A percentile compares a stretch with the other conserved stretches of the same genome.
Conservation (phyloP, 2,888 invertebrate genomes). For the Iselma pallidipennis region DNA sequence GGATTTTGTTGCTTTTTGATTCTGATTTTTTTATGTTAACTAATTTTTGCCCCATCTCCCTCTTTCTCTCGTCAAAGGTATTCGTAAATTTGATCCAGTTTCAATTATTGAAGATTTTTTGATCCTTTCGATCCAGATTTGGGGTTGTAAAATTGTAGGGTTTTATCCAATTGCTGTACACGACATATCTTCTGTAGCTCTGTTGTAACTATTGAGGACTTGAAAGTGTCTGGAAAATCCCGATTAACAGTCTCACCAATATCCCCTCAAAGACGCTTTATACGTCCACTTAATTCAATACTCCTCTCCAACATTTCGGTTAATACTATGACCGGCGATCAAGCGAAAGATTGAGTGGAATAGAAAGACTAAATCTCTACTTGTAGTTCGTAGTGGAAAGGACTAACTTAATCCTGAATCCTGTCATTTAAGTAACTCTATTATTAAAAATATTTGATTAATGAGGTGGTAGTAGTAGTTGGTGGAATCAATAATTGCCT, state of each 20-base stretch:
- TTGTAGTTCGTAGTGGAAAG: too few species aligned
- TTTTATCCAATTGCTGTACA: too few species aligned
- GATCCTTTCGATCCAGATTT: too few species aligned
- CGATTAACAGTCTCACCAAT: slow-evolving; percentile 29
- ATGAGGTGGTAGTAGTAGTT: slow-evolving; percentile 2
- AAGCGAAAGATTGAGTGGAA: not conserved
- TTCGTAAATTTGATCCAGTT: too few species aligned
- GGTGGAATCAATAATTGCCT: not conserved
- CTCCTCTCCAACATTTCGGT: slow-evolving; percentile 6
- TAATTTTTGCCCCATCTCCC: too few species aligned
- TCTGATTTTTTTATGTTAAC: too few species aligned
- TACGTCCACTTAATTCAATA: slow-evolving; percentile 33
- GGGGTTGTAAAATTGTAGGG: too few species aligned
- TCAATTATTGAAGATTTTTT: too few species aligned
- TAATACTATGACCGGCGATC: slow-evolving; percentile 11
- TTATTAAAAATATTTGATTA: slow-evolving; percentile 18
- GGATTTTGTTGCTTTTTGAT: not conserved
- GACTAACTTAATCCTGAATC: slow-evolving; percentile 28
- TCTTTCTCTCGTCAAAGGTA: too few species aligned
- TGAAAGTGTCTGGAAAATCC: slow-evolving; percentile 33
- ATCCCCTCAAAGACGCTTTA: slow-evolving; percentile 17
- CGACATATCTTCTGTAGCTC: too few species aligned
- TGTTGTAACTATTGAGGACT: not conserved
- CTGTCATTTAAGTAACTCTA: slow-evolving; percentile 32
- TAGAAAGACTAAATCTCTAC: slow-evolving; percentile 4